Conservation (phyloP, 2,888 invertebrate genomes). For the Pelosia muscerda region DNA sequence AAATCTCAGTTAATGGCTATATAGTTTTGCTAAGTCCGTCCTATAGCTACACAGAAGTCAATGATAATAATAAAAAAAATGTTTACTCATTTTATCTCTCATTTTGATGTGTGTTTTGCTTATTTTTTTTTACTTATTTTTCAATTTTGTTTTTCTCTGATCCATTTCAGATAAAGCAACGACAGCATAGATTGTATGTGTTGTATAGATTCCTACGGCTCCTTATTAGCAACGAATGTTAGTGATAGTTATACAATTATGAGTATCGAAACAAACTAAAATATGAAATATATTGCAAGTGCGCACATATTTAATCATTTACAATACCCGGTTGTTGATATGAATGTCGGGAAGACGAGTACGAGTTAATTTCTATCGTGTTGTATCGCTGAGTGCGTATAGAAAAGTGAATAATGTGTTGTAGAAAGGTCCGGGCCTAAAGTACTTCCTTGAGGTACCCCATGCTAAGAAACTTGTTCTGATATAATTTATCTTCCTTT, state of each 20-base stretch:
- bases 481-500: neutral
- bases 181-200: conserved; percentile 55
- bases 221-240: conserved; percentile 55
- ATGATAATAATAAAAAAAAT: neutral
- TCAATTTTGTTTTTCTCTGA: conserved; percentile 55
- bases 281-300: neutral
- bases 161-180: conserved; percentile 72
- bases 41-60: no score
- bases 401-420: no score
- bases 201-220: conserved; percentile 64
- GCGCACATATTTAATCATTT: conserved; percentile 11
- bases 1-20: neutral
- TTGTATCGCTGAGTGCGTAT: no score
- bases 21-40: no score
- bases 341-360: neutral
- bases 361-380: no score
- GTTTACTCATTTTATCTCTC: conserved; percentile 1
- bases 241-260: neutral
- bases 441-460: neutral
- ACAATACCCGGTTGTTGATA: neutral
- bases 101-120: conserved; percentile 11
- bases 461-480: neutral
- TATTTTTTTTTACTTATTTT: conserved; percentile 29
- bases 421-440: neutral
- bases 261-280: neutral